These are phyloP conservation scores for Datnioides undecimradiatus DNA, from an alignment of 2,113 vertebrate species.

Conservation along the genomic window DNA sequence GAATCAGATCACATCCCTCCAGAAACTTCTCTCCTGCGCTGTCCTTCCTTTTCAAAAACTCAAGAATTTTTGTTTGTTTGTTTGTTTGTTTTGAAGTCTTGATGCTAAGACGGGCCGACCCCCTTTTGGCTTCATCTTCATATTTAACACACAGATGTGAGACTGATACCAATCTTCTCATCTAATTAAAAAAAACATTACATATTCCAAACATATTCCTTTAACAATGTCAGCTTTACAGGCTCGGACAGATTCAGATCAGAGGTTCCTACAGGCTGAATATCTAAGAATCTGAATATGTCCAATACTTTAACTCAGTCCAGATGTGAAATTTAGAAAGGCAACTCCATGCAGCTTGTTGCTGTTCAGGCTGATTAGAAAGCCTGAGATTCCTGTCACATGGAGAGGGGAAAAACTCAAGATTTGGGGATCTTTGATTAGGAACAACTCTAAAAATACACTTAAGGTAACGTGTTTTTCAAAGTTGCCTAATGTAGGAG, in stretches of 20 bases:
- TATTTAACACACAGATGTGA: background rate
- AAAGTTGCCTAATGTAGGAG: background rate
- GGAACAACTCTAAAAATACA: background rate
- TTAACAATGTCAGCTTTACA: background rate
- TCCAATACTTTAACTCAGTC: slow-evolving; percentile 7
- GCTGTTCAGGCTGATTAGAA: background rate
- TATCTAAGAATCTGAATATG: background rate
- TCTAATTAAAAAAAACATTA: background rate
- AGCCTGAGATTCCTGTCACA: background rate
- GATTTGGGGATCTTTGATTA: background rate
- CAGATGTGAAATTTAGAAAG: slow-evolving; percentile 1
- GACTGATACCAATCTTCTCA: background rate
- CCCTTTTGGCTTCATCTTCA: background rate
- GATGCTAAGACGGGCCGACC: background rate
- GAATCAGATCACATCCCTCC: slow-evolving; percentile 46
- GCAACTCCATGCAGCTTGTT: background rate
- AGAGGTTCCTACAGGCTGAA: background rate
- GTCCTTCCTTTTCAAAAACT: background rate
- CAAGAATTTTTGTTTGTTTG: background rate
- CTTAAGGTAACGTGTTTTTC: background rate
- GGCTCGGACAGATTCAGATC: background rate
- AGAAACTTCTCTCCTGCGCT: slow-evolving; percentile 17
- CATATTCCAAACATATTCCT: no score
- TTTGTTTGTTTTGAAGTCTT: background rate
- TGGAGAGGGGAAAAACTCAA: background rate